Percentiles rank a stretch among this genome's conserved stretches.
These are phyloP conservation scores for Ostrea denselamellosa DNA, from an alignment of 1,140 invertebrate species.

Conservation along the genomic window DNA sequence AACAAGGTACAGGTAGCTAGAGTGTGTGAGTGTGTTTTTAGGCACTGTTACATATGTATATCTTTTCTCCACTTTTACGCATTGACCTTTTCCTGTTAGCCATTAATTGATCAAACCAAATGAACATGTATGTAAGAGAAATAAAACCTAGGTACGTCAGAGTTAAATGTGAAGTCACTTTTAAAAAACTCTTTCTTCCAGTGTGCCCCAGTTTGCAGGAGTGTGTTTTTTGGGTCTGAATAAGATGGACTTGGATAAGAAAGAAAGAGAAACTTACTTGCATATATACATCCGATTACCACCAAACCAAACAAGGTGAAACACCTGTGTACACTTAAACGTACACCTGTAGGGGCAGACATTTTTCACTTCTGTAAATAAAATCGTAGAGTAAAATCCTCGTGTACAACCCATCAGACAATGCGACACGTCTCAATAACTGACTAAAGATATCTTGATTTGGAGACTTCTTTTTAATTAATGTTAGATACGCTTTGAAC, in stretches of 20 bases:
- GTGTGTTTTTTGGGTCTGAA: too few relatives aligned
- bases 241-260: background rate
- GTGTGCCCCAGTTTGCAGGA: too few relatives aligned
- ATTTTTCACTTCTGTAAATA: slow-evolving; percentile 1
- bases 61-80: too few relatives aligned
- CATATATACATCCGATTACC: slow-evolving; percentile 6
- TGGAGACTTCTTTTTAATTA: background rate
- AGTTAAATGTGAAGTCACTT: too few relatives aligned
- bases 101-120: too few relatives aligned
- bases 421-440: background rate
- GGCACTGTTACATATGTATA: too few relatives aligned
- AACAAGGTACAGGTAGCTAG: too few relatives aligned
- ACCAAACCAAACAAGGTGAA: background rate
- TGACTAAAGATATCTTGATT: background rate
- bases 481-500: slow-evolving; percentile 3
- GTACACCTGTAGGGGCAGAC: background rate
- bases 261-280: background rate
- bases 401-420: background rate
- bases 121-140: too few relatives aligned
- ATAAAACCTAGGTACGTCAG: too few relatives aligned
- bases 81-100: too few relatives aligned
- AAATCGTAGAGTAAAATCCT: background rate
- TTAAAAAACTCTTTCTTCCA: too few relatives aligned
- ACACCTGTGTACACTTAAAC: background rate
- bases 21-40: too few relatives aligned